Evolutionary conservation across 2,113 vertebrate species (phyloP), one percentile per base, ranked within the genome.

Genomic region (Barbus barbus): DNA sequence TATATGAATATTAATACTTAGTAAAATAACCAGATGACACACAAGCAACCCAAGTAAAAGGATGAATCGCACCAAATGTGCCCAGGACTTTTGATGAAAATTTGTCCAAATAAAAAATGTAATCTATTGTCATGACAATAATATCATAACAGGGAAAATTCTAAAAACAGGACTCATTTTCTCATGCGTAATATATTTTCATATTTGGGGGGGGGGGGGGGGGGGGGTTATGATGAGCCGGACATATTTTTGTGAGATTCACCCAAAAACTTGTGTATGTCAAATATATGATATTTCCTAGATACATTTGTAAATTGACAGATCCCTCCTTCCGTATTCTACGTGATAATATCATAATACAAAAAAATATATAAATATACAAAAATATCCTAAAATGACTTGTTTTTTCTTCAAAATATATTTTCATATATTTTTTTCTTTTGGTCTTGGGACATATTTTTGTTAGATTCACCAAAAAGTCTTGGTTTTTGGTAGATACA

Each of bases 321-420:
- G 26, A 26, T 48, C 73, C 56, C 46, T 82, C 33, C 60, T 36
- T 60, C 44, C 53, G 24, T 73, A 77, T 87, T 81, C 14, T 6
- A 51, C 5, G 16, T 51, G 16, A 51, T 51, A 51, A 51, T 20
- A 51, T 20, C 48, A 51, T 22, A 75, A 63, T 53, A 48, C 56
- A 58, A 9, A 58, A 11, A 58, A 13, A 13, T 36, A 36, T 36
- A 48, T 48, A 48, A 48, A 58, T 58, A 58, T 58, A n/a, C 22
- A 11, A 61, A 61, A 13, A 61, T 13, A 24, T 26, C 58, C 24
- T 61, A 61, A 61, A 61, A 26, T 24, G 3, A n/a, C n/a, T 60
- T 63, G 20, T 20, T 65, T 33, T 67, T 33, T 33, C 28, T 33
- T 2, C 61, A 31, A 33, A 65, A 65, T 65, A 65, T 65, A 18